Evolutionary conservation across 2,888 invertebrate genomes (phyloP).

Genomic region (Tipula lateralis): DNA sequence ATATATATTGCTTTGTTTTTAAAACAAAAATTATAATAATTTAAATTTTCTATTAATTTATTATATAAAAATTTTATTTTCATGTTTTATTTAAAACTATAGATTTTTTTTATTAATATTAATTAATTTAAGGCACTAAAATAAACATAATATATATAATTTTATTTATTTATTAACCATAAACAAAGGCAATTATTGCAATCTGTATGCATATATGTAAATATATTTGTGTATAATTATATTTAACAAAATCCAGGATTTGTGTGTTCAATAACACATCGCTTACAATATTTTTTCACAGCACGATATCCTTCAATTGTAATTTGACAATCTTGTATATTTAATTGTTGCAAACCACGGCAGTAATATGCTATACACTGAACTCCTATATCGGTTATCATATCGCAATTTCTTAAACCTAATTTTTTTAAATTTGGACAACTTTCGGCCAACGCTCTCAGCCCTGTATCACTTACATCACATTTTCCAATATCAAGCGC

Average conservation of each 20-base stretch:
- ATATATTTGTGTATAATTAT: neutral
- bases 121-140: neutral
- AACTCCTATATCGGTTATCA: constrained; percentile 82
- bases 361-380: constrained; percentile 87
- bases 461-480: constrained; percentile 85
- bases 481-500: constrained; percentile 91
- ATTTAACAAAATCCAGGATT: constrained; percentile 84
- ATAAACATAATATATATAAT: neutral
- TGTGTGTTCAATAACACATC: constrained; percentile 91
- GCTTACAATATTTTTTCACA: constrained; percentile 86
- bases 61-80: neutral
- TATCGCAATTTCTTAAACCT: constrained; percentile 84
- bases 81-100: neutral
- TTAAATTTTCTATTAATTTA: constrained; percentile 6
- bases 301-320: constrained; percentile 84
- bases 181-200: neutral
- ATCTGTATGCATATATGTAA: too few species aligned
- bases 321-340: constrained; percentile 89
- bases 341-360: constrained; percentile 81
- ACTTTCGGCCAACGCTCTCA: constrained; percentile 79
- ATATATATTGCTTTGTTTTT: neutral
- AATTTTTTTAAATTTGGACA: constrained; percentile 87
- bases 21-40: neutral
- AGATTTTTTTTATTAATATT: neutral
- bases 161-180: neutral